Evolutionary conservation across 2,113 vertebrate species (phyloP).

Genomic region (Ailuropoda melanoleuca): DNA sequence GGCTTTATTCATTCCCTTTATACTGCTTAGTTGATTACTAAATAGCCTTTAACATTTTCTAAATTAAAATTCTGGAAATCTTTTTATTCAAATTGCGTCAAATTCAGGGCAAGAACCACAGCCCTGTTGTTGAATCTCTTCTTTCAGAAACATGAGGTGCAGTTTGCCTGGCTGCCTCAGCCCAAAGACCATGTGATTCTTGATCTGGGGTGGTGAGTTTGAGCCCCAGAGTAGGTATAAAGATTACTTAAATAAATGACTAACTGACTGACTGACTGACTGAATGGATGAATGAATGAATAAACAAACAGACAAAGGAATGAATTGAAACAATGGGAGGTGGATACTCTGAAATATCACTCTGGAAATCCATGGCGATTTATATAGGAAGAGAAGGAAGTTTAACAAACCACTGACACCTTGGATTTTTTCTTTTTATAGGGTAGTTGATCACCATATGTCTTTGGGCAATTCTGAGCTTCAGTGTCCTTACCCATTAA

Average conservation of each 20-base stretch:
- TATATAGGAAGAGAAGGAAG: not conserved
- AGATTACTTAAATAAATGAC: no score
- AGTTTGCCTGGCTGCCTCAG: not conserved
- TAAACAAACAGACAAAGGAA: no score
- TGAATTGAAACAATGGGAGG: not conserved
- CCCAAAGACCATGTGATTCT: not conserved
- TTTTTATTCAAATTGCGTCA: not conserved
- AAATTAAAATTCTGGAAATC: not conserved
- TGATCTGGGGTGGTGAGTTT: not conserved
- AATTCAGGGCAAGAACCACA: not conserved
- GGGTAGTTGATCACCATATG: not conserved
- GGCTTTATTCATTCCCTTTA: not conserved
- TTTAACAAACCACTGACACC: not conserved
- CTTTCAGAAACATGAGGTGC: not conserved
- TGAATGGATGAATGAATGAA: no score
- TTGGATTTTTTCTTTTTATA: not conserved
- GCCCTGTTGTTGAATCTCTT: not conserved
- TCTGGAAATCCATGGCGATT: not conserved
- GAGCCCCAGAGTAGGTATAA: not conserved
- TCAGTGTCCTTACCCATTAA: not conserved
- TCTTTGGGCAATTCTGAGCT: not conserved
- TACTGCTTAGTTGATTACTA: not conserved
- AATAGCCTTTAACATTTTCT: not conserved
- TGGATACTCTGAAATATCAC: not conserved
- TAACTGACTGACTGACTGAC: no score